phyloP scores from a whole-genome alignment of 2,888 invertebrate genomes.

The Heliconius hortense region DNA sequence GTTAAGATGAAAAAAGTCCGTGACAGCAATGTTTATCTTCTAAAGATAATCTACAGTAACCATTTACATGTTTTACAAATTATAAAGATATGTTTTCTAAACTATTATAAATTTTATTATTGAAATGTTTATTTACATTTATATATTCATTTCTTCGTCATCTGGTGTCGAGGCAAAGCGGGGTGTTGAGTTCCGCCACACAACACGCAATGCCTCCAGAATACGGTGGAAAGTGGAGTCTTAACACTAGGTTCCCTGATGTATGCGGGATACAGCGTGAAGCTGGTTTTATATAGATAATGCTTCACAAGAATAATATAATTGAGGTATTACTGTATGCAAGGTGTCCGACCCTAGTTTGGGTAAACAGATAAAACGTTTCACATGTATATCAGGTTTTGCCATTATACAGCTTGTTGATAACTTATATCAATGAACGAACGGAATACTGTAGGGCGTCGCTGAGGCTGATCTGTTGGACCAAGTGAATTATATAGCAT shows the following conservation, averaged over 20 bases:
- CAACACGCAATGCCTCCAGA: neutral
- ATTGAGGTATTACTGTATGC: too few relatives aligned
- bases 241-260: neutral
- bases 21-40: too few relatives aligned
- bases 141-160: neutral
- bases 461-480: neutral
- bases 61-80: too few relatives aligned
- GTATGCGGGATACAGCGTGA: neutral
- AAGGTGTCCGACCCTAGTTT: too few relatives aligned
- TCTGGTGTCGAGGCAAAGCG: neutral
- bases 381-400: too few relatives aligned
- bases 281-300: neutral
- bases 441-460: neutral
- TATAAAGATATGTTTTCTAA: too few relatives aligned
- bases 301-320: neutral
- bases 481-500: neutral
- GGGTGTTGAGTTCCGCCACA: neutral
- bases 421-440: neutral
- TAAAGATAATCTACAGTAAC: too few relatives aligned
- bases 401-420: neutral
- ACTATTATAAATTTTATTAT: too few relatives aligned
- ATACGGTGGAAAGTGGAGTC: neutral
- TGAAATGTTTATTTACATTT: neutral
- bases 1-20: too few relatives aligned
- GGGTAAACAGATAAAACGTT: too few relatives aligned